Percentiles rank a stretch among this genome's conserved stretches.
These are phyloP conservation scores for Trilocha varians DNA, from an alignment of 2,888 invertebrate species.

Conservation along the genomic window DNA sequence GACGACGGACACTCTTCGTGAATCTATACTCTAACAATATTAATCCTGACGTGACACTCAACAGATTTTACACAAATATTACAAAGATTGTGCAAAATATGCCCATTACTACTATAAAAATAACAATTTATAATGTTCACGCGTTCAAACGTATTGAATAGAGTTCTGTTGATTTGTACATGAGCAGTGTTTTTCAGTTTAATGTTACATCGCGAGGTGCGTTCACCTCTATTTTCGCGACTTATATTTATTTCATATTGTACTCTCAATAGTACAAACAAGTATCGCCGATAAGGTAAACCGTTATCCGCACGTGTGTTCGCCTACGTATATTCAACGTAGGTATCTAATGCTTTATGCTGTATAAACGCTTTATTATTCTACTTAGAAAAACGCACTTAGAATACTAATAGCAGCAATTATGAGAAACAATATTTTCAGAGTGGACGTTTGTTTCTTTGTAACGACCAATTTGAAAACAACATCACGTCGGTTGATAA, in stretches of 20 bases:
- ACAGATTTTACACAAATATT: conserved; percentile 1
- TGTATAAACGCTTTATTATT: neutral
- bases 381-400: neutral
- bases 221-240: conserved; percentile 15
- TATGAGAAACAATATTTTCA: no score
- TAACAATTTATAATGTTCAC: neutral
- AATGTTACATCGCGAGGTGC: conserved; percentile 7
- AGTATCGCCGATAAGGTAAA: conserved; percentile 36
- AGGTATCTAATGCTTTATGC: conserved; percentile 26
- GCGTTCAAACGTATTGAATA: neutral
- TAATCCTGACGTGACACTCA: neutral
- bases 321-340: conserved; percentile 29
- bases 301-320: conserved; percentile 55
- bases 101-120: neutral
- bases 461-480: neutral
- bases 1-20: conserved; percentile 26
- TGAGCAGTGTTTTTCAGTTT: neutral
- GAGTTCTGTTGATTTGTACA: neutral
- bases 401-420: neutral
- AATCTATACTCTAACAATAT: conserved; percentile 15
- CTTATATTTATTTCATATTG: conserved; percentile 22
- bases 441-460: no score
- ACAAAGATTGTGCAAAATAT: neutral
- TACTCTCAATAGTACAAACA: conserved; percentile 22
- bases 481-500: neutral